Conservation (phyloP, 1,140 invertebrate species). For the honey bee (Apis mellifera) region DNA sequence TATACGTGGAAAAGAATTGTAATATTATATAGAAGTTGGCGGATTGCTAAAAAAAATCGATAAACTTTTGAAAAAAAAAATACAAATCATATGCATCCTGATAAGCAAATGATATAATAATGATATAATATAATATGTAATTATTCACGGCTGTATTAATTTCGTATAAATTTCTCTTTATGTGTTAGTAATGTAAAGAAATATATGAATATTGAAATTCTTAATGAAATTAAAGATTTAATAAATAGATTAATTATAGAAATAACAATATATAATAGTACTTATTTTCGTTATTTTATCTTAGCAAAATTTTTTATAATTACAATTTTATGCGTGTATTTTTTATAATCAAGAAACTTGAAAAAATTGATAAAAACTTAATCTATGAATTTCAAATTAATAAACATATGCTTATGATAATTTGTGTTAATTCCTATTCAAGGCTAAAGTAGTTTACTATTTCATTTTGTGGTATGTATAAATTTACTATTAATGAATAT, state of each 20-base stretch:
- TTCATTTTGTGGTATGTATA: neutral
- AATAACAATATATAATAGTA: no score
- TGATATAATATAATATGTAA: neutral
- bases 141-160: no score
- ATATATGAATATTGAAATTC: no score
- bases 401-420: neutral
- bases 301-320: no score
- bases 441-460: conserved; percentile 14
- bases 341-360: neutral
- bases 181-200: no score
- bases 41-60: neutral
- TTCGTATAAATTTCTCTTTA: no score
- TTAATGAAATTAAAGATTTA: no score
- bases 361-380: neutral
- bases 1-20: neutral
- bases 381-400: conserved; percentile 1
- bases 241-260: no score
- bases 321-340: neutral
- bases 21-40: neutral
- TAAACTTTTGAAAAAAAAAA: neutral
- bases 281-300: no score
- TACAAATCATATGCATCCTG: neutral
- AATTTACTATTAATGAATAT: neutral
- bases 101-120: neutral
- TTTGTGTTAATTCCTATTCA: neutral